Conservation (phyloP, 2,888 invertebrate species). For the Lasioglossum pauxillum region DNA sequence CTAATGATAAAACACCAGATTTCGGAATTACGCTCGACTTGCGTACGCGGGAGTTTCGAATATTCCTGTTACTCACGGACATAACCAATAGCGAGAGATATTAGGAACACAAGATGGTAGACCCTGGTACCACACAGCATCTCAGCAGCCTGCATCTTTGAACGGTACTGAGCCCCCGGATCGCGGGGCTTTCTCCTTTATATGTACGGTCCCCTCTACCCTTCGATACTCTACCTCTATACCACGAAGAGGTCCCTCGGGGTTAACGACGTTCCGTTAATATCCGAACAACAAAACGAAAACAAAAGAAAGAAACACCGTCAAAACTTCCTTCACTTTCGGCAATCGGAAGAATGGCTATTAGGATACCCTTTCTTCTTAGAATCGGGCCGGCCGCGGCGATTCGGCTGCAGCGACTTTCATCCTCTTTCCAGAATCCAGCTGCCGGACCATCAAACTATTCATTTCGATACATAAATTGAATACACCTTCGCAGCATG, state of each 20-base stretch:
- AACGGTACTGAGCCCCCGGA: slow-evolving; percentile 82
- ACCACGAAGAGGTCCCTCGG: slow-evolving; percentile 73
- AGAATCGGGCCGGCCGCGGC: slow-evolving; percentile 11
- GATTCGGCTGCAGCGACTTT: neutral
- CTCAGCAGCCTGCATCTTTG: slow-evolving; percentile 82
- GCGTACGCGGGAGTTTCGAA: slow-evolving; percentile 50
- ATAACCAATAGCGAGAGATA: slow-evolving; percentile 72
- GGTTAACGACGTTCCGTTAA: slow-evolving; percentile 77
- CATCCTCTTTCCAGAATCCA: neutral
- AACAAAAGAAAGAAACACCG: neutral
- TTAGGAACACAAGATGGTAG: slow-evolving; percentile 73
- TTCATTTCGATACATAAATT: neutral
- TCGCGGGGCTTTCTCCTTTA: slow-evolving; percentile 82
- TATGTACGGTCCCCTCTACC: slow-evolving; percentile 76
- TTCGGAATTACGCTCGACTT: slow-evolving; percentile 14
- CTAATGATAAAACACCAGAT: slow-evolving; percentile 17
- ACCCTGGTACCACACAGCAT: slow-evolving; percentile 80
- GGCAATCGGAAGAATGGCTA: slow-evolving; percentile 47
- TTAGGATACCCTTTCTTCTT: slow-evolving; percentile 33
- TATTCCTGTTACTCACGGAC: slow-evolving; percentile 78
- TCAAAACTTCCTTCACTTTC: slow-evolving; percentile 64
- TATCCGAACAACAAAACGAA: slow-evolving; percentile 58
- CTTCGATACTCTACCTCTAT: slow-evolving; percentile 41
- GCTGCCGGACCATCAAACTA: neutral
- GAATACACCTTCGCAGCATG: neutral